phyloP scores from a whole-genome alignment of 2,113 vertebrate species.

The Trogon surrucura region DNA sequence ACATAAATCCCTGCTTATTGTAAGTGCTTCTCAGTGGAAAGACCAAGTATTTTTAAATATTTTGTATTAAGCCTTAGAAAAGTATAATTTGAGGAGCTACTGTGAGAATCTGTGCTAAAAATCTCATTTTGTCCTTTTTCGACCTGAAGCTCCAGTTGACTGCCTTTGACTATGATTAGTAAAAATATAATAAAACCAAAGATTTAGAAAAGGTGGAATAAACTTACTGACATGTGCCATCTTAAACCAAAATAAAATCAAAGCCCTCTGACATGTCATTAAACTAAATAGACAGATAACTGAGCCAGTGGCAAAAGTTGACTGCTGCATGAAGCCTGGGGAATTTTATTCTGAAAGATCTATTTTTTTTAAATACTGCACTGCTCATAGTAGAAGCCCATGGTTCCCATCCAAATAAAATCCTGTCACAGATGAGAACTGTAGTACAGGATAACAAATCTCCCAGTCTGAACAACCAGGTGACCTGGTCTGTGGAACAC shows the following conservation, averaged over 20 bases:
- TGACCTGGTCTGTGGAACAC: not conserved
- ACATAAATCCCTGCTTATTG: not conserved
- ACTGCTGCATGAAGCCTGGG: not conserved
- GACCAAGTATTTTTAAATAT: not conserved
- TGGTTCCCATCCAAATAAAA: not conserved
- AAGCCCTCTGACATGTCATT: not conserved
- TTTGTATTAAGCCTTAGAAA: not conserved
- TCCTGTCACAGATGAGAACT: not conserved
- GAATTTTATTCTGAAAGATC: not conserved
- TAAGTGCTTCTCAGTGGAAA: not conserved
- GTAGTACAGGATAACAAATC: not conserved
- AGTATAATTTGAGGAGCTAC: not conserved
- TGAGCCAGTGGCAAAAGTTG: not conserved
- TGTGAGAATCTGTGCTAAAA: not conserved
- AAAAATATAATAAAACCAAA: not conserved
- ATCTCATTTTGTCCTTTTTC: not conserved
- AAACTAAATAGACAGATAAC: not conserved
- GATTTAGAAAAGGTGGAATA: not conserved
- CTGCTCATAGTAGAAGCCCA: not conserved
- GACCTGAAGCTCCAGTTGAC: not conserved
- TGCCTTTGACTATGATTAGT: not conserved
- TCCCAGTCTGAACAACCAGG: not conserved
- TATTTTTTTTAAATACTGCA: not conserved
- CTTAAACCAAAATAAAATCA: not conserved
- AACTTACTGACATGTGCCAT: not conserved